Percentiles rank a stretch among this genome's conserved stretches.
Evolutionary conservation across 2,888 invertebrate genomes (phyloP).

Genomic region (Girardia tigrina): DNA sequence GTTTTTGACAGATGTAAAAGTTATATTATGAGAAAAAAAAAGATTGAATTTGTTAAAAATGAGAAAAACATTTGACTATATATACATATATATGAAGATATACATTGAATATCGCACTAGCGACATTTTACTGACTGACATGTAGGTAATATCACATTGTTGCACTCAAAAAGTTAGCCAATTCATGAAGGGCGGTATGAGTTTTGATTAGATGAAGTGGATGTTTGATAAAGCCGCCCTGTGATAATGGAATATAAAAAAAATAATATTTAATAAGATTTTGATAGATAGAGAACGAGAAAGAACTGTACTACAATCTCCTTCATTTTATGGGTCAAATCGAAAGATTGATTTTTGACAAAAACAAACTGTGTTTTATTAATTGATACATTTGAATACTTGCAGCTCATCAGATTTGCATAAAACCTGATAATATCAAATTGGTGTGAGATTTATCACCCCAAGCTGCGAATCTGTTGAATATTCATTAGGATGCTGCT

Average conservation of each 20-base stretch:
- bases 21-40: too few relatives aligned
- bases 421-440: background rate
- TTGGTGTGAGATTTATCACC: conserved; percentile 20
- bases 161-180: background rate
- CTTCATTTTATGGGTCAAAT: background rate
- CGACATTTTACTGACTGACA: too few relatives aligned
- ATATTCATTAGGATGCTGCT: conserved; percentile 17
- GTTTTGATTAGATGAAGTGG: conserved; percentile 14
- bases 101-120: too few relatives aligned
- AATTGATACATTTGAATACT: background rate
- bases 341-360: too few relatives aligned
- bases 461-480: background rate
- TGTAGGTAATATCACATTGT: background rate
- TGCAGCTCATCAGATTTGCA: conserved; percentile 7
- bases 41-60: too few relatives aligned
- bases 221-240: conserved; percentile 18
- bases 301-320: background rate
- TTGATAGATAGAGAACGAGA: background rate
- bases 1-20: too few relatives aligned
- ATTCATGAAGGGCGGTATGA: conserved; percentile 3
- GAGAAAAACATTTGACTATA: too few relatives aligned
- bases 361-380: background rate
- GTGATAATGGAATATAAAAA: too few relatives aligned
- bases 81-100: too few relatives aligned
- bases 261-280: too few relatives aligned